Base-by-base conservation (phyloP, 1,140 invertebrate genomes). In the Drosophila tropicalis region DNA sequence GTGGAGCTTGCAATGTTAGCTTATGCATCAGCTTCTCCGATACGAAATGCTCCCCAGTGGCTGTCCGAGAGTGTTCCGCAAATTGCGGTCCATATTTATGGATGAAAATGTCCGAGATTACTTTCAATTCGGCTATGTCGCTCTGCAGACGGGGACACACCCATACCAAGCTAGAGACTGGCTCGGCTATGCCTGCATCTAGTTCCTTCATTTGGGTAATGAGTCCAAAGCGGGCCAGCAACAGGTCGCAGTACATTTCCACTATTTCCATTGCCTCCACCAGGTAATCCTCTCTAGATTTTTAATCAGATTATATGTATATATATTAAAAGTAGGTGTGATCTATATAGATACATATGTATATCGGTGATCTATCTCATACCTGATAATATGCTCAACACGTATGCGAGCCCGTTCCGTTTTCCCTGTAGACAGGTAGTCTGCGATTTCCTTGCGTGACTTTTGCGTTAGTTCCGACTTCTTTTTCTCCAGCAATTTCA, bases 211-310 rank as follows among this genome's bases (percentile, higher is more conserved):
- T 98, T 93, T 99, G 98, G 76, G 99, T 97, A 58, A 99, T 96
- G 1, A 99, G 93, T 13, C 99, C 99, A 94, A 99, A 99, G 91
- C 98, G 94, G 2, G 99, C 98, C 15, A 99, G 93, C n/a, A 99
- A 92, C 19, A 99, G 93, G 94, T 99, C 99, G 93, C 98, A 99
- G 92, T 98, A 99, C 98, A 99, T 99, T 94, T 99, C 99, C 2
- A 99, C 94, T 55, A 99, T 94, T 94, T 99, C 99, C 96, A 99
- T 98, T 0, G 98, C 98, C 93, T 99, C 99, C 1, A 99, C 98
- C 92, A 99, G 94, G 92, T 99, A 99, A 93, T 99, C 99, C 94
- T 99, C 99, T 25, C 99, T 95, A 19, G 3, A 41, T 29, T 3
- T 1, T 9, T 7, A 15, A 22, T 15, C 19, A 41, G 2, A 17